These are phyloP conservation scores for Philopotamus ludificatus DNA, from an alignment of 1,140 invertebrate genomes.

Conservation along the genomic window DNA sequence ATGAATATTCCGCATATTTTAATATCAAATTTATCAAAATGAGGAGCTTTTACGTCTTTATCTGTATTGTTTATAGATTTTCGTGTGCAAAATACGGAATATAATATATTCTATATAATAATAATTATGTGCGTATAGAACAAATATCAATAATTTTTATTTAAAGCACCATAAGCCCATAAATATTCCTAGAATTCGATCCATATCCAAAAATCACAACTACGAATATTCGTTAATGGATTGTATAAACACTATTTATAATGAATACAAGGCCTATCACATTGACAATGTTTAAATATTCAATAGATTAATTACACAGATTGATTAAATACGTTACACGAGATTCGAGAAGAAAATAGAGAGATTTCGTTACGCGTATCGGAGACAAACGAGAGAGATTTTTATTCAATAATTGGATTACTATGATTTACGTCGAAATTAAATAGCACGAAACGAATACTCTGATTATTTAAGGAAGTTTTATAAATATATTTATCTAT, in stretches of 20 bases:
- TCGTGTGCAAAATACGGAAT: neutral
- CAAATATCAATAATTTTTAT: slow-evolving; percentile 17
- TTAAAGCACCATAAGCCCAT: slow-evolving; percentile 40
- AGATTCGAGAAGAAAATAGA: neutral
- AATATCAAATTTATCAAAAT: neutral
- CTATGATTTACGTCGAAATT: neutral
- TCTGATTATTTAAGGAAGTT: no score
- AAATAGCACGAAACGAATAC: neutral
- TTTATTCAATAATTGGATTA: neutral
- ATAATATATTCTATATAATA: neutral
- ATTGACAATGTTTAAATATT: slow-evolving; percentile 26
- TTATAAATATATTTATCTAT: no score
- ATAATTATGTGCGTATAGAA: slow-evolving; percentile 1
- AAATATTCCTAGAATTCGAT: slow-evolving; percentile 28
- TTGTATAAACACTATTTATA: slow-evolving; percentile 21
- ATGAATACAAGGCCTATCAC: slow-evolving; percentile 34
- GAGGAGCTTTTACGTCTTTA: neutral
- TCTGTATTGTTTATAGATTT: neutral
- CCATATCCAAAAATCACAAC: slow-evolving; percentile 15
- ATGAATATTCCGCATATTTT: no score
- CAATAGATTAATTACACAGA: neutral
- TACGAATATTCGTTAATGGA: slow-evolving; percentile 13
- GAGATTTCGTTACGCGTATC: neutral
- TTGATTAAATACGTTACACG: neutral
- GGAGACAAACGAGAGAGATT: neutral